Percentiles rank a stretch among this genome's conserved stretches.
Conservation (phyloP, 2,113 vertebrate species). For the Ammodytes dubius region DNA sequence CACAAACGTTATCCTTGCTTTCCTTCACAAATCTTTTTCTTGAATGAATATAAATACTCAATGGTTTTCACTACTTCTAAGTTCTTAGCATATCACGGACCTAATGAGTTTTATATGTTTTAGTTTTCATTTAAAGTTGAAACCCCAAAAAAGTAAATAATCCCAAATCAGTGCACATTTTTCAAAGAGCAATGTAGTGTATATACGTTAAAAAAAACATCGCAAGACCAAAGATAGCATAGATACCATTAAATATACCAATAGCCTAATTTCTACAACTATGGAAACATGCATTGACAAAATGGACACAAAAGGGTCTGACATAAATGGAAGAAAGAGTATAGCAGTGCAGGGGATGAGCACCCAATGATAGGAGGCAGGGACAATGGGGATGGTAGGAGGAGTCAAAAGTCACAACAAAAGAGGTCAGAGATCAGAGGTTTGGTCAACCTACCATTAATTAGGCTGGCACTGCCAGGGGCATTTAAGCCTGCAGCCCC, state of each 20-base stretch:
- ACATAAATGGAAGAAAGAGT: conserved; percentile 71
- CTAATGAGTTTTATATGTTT: neutral
- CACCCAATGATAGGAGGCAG: conserved; percentile 43
- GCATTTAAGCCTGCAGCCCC: conserved; percentile 94
- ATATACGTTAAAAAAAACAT: neutral
- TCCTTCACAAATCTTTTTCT: neutral
- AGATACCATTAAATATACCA: conserved; percentile 43
- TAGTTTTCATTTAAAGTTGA: conserved; percentile 8
- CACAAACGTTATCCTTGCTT: neutral
- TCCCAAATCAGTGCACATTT: neutral
- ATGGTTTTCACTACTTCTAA: neutral
- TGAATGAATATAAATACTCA: neutral
- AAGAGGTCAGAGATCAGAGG: conserved; percentile 78
- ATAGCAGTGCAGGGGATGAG: conserved; percentile 39
- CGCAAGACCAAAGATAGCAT: conserved; percentile 19
- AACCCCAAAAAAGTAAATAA: neutral
- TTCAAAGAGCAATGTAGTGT: neutral
- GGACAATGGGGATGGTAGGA: conserved; percentile 57
- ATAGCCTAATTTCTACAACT: conserved; percentile 62
- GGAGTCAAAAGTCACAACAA: conserved; percentile 78
- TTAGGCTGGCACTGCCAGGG: conserved; percentile 96
- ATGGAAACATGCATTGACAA: conserved; percentile 81
- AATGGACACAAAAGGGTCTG: conserved; percentile 64
- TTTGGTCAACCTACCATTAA: conserved; percentile 98
- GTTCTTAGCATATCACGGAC: neutral